Base-by-base conservation (phyloP, 2,113 vertebrate species). In the Lucifuga dentata region DNA sequence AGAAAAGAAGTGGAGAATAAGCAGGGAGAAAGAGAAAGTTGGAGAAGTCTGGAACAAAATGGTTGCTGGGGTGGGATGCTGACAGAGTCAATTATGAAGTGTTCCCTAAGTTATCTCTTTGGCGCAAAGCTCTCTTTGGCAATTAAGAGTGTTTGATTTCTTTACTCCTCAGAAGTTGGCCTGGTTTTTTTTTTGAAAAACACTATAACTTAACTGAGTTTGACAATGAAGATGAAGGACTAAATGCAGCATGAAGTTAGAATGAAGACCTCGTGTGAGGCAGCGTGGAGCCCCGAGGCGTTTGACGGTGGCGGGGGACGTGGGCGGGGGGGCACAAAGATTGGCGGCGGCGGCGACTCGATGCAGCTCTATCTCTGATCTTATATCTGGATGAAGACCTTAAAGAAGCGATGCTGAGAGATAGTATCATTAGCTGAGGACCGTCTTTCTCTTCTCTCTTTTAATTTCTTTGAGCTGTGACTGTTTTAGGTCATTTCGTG, bases 1-100 rank as follows among this genome's bases (percentile, higher is more conserved):
- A 63, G 33, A 50, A 2, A 24, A 23, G n/a, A 51, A 36, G 49
- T n/a, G n/a, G n/a, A n/a, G n/a, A n/a, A n/a, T n/a, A n/a, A n/a
- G n/a, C n/a, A n/a, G n/a, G n/a, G n/a, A n/a, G n/a, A n/a, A n/a
- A n/a, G 57, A 71, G 52, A 52, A 74, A 76, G 76, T 51, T 8
- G 9, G 68, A 75, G 67, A 48, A 63, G 46, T 39, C 62, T 48
- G 12, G 40, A 63, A 41, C 62, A 49, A 62, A 62, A 63, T 38
- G 46, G 44, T 65, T 63, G 49, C n/a, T 5, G 49, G 78, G 74
- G 59, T 51, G 56, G 63, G 52, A 70, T 55, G 75, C 78, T 76
- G 85, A 80, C 84, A 87, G 75, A 85, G 78, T 84, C 75, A 38
- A 85, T 88, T 83, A 88, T 53, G 38, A 83, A 90, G 84, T 65